These are phyloP conservation scores for Galagoides demidoff DNA, from an alignment of 2,797 vertebrate species.

Conservation along the genomic window DNA sequence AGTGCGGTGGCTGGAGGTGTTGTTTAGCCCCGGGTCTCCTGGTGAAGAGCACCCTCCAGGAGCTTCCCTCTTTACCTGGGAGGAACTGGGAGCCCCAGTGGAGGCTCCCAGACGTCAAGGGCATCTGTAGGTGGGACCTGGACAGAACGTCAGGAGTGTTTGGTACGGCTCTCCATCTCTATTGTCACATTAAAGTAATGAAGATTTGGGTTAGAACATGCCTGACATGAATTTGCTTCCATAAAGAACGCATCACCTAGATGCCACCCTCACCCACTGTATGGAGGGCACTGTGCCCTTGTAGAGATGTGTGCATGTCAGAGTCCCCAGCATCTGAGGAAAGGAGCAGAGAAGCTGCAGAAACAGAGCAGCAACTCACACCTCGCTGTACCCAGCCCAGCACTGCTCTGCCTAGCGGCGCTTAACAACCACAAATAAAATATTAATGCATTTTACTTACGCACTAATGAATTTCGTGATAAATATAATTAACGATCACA, in stretches of 20 bases:
- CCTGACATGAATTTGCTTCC: background rate
- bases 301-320: fast-evolving
- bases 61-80: background rate
- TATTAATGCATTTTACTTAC: background rate
- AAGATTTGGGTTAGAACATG: background rate
- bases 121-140: background rate
- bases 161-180: background rate
- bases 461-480: background rate
- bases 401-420: background rate
- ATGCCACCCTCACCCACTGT: background rate
- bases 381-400: background rate
- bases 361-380: background rate
- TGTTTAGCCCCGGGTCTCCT: no score
- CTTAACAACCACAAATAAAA: background rate
- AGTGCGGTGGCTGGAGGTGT: background rate
- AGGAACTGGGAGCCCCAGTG: background rate
- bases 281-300: no score
- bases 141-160: fast-evolving
- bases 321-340: background rate
- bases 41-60: background rate
- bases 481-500: background rate
- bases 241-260: background rate
- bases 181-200: background rate
- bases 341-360: background rate
- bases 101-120: background rate